A percentile compares a stretch with the other conserved stretches of the same genome.
phyloP scores from a whole-genome alignment of 2,797 vertebrate species.

The Danio kyathit region DNA sequence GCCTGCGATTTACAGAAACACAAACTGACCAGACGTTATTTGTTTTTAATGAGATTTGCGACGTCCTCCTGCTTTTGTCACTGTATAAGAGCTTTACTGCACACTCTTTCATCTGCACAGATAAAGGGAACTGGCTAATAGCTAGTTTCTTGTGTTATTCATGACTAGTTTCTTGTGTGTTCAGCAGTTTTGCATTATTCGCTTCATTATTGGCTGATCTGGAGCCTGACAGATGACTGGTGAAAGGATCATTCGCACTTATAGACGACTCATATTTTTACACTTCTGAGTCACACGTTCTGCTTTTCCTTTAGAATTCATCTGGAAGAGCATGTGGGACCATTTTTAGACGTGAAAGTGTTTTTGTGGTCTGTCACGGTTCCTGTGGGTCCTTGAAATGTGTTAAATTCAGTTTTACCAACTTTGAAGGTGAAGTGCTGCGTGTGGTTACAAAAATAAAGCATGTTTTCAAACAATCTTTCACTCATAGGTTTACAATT shows the following conservation, averaged over 20 bases:
- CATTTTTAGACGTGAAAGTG: slow-evolving; percentile 34
- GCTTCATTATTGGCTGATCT: slow-evolving; percentile 6
- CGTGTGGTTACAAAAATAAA: too few species aligned
- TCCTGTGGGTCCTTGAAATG: too few species aligned
- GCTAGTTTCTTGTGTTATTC: neutral
- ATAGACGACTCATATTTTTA: slow-evolving; percentile 36
- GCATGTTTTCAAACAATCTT: too few species aligned
- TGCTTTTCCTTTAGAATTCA: slow-evolving; percentile 45
- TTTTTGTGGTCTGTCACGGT: slow-evolving; percentile 6
- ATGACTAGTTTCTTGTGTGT: neutral
- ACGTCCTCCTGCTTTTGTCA: neutral
- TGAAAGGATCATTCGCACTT: slow-evolving; percentile 42
- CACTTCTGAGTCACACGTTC: slow-evolving; percentile 35
- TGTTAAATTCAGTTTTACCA: neutral
- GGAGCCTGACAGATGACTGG: neutral
- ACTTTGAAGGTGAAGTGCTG: neutral
- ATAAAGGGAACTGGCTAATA: neutral
- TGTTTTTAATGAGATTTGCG: slow-evolving; percentile 14
- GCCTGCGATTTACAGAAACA: neutral
- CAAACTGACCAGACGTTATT: slow-evolving; percentile 5
- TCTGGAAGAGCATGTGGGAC: slow-evolving; percentile 8
- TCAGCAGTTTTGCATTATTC: neutral
- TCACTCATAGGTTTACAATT: too few species aligned
- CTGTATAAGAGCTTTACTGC: neutral
- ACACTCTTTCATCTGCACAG: neutral